Conservation (phyloP, 1,140 invertebrate genomes). For the Cyphomyrmex costatus region DNA sequence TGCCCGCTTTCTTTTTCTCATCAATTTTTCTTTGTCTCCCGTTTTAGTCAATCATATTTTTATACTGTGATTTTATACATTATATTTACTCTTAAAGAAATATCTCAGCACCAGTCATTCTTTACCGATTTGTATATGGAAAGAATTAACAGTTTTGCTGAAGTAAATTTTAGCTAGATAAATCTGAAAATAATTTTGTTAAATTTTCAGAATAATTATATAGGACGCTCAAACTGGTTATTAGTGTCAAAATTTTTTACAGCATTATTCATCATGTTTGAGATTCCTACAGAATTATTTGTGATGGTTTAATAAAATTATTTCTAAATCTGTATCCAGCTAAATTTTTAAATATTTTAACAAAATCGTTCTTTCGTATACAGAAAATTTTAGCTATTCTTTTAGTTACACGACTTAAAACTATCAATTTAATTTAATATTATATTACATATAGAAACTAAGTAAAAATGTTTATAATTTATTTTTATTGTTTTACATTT, state of each 20-base stretch:
- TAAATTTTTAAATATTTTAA: no score
- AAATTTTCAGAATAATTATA: no score
- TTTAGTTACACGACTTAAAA: not conserved
- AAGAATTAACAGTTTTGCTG: no score
- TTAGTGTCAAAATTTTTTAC: no score
- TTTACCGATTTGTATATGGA: not conserved
- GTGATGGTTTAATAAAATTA: no score
- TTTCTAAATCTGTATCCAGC: no score
- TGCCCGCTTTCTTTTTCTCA: not conserved
- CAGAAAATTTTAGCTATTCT: no score
- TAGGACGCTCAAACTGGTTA: no score
- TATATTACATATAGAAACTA: not conserved
- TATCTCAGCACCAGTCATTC: not conserved
- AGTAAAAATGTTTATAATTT: not conserved
- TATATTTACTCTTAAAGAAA: not conserved
- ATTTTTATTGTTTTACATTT: not conserved
- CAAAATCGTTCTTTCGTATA: no score
- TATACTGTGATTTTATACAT: slow-evolving; percentile 1
- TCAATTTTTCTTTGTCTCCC: not conserved
- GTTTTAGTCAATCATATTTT: not conserved
- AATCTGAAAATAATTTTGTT: no score
- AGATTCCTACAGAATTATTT: no score
- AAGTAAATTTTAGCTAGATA: not conserved
- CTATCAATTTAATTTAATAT: not conserved
- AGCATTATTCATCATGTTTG: no score